Evolutionary conservation across 2,888 invertebrate species (phyloP), one percentile per base, ranked within the genome.

Genomic region (Apomyelois bistriatella): DNA sequence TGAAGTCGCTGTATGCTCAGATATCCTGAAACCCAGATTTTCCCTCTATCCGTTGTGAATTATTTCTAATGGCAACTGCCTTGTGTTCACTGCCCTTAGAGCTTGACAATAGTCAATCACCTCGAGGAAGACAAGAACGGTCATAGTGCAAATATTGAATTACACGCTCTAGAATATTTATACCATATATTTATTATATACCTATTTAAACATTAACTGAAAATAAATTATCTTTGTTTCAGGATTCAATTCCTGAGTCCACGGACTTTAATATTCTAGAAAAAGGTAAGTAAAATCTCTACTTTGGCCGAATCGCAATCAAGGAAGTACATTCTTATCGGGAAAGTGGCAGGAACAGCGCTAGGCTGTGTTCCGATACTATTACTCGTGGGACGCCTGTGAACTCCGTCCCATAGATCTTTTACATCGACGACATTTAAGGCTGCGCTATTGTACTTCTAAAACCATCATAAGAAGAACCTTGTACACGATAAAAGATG

Each of bases 351-450:
- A 46, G 15, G 32, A 30, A 32, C 16, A 46, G 46, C 13, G 35
- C 46, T 13, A 9, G 16, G 32, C 8, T n/a, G 15, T 17, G 41
- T 4, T 35, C 46, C 32, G 46, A 46, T 46, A 43, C 30, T 30
- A 48, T 37, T 36, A 17, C 48, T 64, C 83, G 81, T 81, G 84
- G 60, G 83, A 82, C 72, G 70, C 58, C 58, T 60, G 66, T 82
- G 85, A 86, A 84, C 85, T 84, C 72, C 65, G 60, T 63, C 66
- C 48, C 37, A 13, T 37, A 37, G 36, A 22, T 66, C 70, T 80
- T 81, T 82, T 77, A 22, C 22, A 48, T 37, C 48, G 36, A 37
- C 48, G 37, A 37, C 16, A 17, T 37, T 37, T 36, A 37, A 37
- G 22, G 22, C 48, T 37, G 12, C 17, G 6, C 37, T 48, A 37